Evolutionary conservation across 1,140 invertebrate species (phyloP), one percentile per base, ranked within the genome.

Genomic region (Bombus pyrosoma): DNA sequence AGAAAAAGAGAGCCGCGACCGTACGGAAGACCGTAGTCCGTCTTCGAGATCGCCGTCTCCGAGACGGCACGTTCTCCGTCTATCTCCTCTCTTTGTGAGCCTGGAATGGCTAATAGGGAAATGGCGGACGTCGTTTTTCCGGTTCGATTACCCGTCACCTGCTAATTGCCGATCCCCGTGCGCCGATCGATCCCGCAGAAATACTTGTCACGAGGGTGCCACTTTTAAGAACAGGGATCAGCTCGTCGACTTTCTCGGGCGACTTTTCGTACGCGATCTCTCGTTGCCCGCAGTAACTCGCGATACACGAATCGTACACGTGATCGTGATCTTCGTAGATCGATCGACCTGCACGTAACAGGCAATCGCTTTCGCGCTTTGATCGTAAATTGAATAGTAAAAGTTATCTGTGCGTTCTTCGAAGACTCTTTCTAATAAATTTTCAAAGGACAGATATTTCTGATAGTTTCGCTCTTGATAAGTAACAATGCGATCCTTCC

Each of bases 1-100:
- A 92, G 92, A 93, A 93, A 94, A 93, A 94, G 87, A 90, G 86
- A 87, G 57, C 22, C 41, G 32, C 34, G 32, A 39, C n/a, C n/a
- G 15, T 25, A 66, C 32, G 18, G 0, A 73, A 12, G 15, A 47
- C 15, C 41, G 28, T 12, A 13, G 71, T 32, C 53, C 78, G 69
- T 81, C 79, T 81, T 81, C 62, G 53, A 85, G 64, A 34, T 66
- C 62, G 28, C 77, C 47, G 22, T 25, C 13, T 28, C 34, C 8
- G 10, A 37, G 74, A 66, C 12, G 32, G 32, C 41, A 25, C 62
- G n/a, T 66, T 43, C 28, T 41, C n/a, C 22, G 3, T 79, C 18
- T 47, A 39, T n/a, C 18, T 77, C 0, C 59, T 64, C 64, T 66
- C 47, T 75, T 34, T 37, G 25, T 0, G 41, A 47, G 13, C 5